These are phyloP conservation scores for Piprites chloris DNA, from an alignment of 2,113 vertebrate genomes.

Conservation along the genomic window DNA sequence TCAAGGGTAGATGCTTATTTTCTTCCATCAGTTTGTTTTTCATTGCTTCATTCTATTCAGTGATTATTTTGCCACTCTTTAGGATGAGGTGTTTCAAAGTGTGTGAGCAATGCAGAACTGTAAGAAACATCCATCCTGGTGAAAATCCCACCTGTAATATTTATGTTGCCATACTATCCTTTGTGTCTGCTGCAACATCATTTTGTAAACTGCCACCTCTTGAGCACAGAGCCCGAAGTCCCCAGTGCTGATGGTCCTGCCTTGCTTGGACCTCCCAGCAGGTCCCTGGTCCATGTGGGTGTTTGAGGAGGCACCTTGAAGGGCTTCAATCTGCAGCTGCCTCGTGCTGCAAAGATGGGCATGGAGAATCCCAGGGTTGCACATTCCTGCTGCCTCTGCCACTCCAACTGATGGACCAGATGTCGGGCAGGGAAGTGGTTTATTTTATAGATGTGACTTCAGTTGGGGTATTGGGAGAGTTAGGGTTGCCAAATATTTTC, in stretches of 20 bases:
- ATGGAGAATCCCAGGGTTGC: background rate
- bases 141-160: background rate
- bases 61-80: background rate
- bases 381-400: background rate
- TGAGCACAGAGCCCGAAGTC: background rate
- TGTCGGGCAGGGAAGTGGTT: background rate
- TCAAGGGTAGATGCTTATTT: background rate
- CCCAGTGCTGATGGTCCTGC: background rate
- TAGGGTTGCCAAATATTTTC: background rate
- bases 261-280: background rate
- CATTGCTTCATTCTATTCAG: background rate
- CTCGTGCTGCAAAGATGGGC: fast-evolving
- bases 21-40: background rate
- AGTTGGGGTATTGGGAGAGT: background rate
- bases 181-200: background rate
- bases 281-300: background rate
- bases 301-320: background rate
- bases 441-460: background rate
- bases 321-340: background rate
- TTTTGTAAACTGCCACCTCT: background rate
- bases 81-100: background rate
- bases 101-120: background rate
- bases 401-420: background rate
- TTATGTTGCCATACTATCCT: fast-evolving
- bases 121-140: background rate